Conservation (phyloP, 2,113 vertebrate genomes). For the Eurypyga helias region DNA sequence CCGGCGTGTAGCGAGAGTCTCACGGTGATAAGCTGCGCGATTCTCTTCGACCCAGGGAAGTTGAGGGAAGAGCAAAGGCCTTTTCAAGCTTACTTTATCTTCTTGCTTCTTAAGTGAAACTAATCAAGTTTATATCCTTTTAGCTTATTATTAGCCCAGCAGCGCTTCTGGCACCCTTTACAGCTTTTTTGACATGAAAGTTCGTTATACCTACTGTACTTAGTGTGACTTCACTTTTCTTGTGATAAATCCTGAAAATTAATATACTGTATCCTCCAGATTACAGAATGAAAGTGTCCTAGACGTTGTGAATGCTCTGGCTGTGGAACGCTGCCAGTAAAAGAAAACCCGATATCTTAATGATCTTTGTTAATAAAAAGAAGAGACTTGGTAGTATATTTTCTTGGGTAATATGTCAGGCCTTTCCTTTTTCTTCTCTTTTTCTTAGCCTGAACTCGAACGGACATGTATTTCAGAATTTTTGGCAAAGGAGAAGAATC, state of each 20-base stretch:
- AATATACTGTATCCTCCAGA: slow-evolving; percentile 77
- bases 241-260: slow-evolving; percentile 78
- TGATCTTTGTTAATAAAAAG: slow-evolving; percentile 70
- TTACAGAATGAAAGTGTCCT: slow-evolving; percentile 70
- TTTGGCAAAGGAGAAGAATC: not conserved
- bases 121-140: slow-evolving; percentile 67
- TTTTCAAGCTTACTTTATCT: slow-evolving; percentile 68
- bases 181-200: slow-evolving; percentile 60
- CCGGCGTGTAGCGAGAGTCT: not conserved
- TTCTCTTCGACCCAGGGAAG: slow-evolving; percentile 52
- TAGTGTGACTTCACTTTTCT: slow-evolving; percentile 66
- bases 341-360: slow-evolving; percentile 66
- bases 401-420: not conserved
- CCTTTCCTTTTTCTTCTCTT: not conserved
- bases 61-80: slow-evolving; percentile 62
- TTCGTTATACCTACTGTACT: slow-evolving; percentile 64
- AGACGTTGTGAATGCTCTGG: slow-evolving; percentile 57
- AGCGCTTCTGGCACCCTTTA: slow-evolving; percentile 64
- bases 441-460: not conserved
- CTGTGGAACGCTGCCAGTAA: slow-evolving; percentile 71
- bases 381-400: slow-evolving; percentile 49
- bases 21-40: slow-evolving; percentile 33
- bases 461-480: not conserved
- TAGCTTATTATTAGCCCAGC: slow-evolving; percentile 54
- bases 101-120: slow-evolving; percentile 59